A percentile compares a stretch with the other conserved stretches of the same genome.
phyloP scores from a whole-genome alignment of 2,888 invertebrate genomes.

The Notodonta ziczac region DNA sequence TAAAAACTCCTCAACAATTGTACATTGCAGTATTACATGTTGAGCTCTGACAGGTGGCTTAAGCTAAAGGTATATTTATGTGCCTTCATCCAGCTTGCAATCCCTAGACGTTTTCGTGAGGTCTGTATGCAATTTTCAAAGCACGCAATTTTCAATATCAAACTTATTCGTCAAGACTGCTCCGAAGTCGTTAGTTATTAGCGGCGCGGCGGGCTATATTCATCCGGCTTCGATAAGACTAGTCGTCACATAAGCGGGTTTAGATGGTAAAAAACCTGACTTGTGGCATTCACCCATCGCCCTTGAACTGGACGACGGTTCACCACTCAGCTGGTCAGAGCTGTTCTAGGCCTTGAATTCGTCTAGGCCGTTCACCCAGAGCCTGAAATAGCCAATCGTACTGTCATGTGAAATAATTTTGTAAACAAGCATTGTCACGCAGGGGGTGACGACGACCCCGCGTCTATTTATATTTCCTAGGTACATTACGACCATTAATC shows the following conservation, averaged over 20 bases:
- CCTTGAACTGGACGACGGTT: slow-evolving; percentile 78
- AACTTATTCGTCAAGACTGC: slow-evolving; percentile 27
- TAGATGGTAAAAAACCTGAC: slow-evolving; percentile 71
- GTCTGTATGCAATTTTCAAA: no score
- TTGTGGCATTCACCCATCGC: slow-evolving; percentile 80
- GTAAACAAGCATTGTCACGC: slow-evolving; percentile 31
- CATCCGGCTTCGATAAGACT: slow-evolving; percentile 71
- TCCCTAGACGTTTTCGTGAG: no score
- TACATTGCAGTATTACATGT: no score
- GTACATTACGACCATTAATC: slow-evolving; percentile 48
- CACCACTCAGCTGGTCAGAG: slow-evolving; percentile 73
- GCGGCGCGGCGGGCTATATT: slow-evolving; percentile 56
- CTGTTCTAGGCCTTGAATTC: slow-evolving; percentile 71
- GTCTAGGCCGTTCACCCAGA: slow-evolving; percentile 76
- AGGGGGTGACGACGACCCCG: slow-evolving; percentile 40
- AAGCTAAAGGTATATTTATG: no score
- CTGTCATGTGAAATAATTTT: slow-evolving; percentile 44
- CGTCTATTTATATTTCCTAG: slow-evolving; percentile 29
- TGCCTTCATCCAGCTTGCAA: no score
- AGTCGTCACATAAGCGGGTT: slow-evolving; percentile 70
- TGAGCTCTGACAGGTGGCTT: no score
- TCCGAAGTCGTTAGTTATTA: slow-evolving; percentile 52
- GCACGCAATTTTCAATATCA: slow-evolving; percentile 1
- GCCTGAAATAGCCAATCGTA: slow-evolving; percentile 51
- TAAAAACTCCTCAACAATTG: no score